Evolutionary conservation across 1,140 invertebrate genomes (phyloP).

Genomic region (Aporrectodea caliginosa): DNA sequence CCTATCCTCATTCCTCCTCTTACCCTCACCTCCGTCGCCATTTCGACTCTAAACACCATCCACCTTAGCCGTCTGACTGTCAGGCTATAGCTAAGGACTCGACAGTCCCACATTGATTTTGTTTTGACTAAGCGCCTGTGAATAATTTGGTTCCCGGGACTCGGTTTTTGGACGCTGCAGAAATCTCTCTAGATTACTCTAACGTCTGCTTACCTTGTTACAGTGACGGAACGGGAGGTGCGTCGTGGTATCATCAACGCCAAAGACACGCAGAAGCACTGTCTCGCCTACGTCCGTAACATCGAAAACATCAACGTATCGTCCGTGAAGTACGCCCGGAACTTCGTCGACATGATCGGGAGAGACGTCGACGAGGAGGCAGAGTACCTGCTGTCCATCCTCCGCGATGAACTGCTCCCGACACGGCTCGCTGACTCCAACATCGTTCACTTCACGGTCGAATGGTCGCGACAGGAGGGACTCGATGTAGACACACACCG

Average conservation of each 20-base stretch:
- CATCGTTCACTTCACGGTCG: slow-evolving; percentile 74
- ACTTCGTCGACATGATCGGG: slow-evolving; percentile 90
- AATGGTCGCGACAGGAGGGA: slow-evolving; percentile 94
- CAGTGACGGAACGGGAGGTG: slow-evolving; percentile 34
- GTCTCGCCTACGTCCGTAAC: slow-evolving; percentile 80
- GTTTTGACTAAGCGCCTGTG: no score
- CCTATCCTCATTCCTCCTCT: no score
- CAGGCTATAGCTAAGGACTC: no score
- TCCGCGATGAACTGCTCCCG: slow-evolving; percentile 36
- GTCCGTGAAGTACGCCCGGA: slow-evolving; percentile 67
- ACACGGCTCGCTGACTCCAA: slow-evolving; percentile 45
- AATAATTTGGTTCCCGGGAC: no score
- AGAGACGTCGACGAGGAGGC: slow-evolving; percentile 83
- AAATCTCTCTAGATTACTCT: no score
- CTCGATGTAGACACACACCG: slow-evolving; percentile 85
- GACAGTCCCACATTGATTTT: no score
- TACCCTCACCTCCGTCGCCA: no score
- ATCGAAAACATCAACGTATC: slow-evolving; percentile 93
- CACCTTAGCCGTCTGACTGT: no score
- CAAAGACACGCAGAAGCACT: slow-evolving; percentile 20
- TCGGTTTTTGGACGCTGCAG: no score
- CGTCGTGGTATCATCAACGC: slow-evolving; percentile 27
- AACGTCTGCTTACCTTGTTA: no score
- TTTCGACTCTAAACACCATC: no score
- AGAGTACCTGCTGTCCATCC: slow-evolving; percentile 42